phyloP scores from a whole-genome alignment of 2,797 vertebrate species.

The Acanthopagrus latus region DNA sequence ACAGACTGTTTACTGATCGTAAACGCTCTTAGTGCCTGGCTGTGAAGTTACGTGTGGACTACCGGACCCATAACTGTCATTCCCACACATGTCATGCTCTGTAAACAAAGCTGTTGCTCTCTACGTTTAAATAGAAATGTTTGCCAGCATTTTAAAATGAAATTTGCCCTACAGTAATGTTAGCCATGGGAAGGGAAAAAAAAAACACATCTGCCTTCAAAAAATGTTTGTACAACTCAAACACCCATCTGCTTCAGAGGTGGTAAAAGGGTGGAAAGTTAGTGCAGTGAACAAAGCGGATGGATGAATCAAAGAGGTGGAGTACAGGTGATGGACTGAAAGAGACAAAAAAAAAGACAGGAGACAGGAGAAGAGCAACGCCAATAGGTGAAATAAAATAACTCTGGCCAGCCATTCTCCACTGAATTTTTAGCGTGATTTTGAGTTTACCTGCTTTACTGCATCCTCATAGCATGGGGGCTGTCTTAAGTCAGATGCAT shows the following conservation, averaged over 20 bases:
- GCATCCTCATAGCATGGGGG: slow-evolving; percentile 97
- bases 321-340: slow-evolving; percentile 49
- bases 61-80: background rate
- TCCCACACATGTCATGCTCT: no score
- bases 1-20: background rate
- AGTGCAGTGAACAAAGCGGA: slow-evolving; percentile 55
- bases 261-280: slow-evolving; percentile 45
- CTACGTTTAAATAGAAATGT: no score
- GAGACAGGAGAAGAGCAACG: slow-evolving; percentile 62
- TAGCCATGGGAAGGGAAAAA: background rate
- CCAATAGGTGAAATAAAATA: slow-evolving; percentile 53
- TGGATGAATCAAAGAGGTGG: slow-evolving; percentile 54
- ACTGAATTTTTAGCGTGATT: slow-evolving; percentile 55
- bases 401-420: slow-evolving; percentile 67
- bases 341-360: slow-evolving; percentile 41
- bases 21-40: no score
- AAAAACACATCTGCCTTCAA: slow-evolving; percentile 7
- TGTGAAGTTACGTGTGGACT: background rate
- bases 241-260: slow-evolving; percentile 31
- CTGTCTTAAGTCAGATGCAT: slow-evolving; percentile 91
- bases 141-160: no score
- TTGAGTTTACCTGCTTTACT: slow-evolving; percentile 93
- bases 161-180: no score
- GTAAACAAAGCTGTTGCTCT: no score
- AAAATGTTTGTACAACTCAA: slow-evolving; percentile 24